Conservation (phyloP, 1,140 invertebrate species). For the Heliconius hewitsoni region DNA sequence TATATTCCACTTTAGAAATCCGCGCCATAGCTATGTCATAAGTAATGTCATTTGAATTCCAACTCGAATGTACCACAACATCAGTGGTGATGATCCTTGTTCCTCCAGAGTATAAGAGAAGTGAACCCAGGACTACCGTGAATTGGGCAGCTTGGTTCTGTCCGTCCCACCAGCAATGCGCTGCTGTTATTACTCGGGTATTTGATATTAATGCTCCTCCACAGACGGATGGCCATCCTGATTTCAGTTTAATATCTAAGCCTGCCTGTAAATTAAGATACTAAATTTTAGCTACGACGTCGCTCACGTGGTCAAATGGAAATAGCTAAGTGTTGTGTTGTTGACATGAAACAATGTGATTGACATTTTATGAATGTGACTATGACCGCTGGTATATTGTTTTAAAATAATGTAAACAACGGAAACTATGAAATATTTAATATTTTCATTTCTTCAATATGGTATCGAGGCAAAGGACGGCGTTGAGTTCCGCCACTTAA, state of each 20-base stretch:
- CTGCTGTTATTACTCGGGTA: slow-evolving; percentile 78
- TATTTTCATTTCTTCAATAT: too few species aligned
- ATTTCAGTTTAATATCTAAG: slow-evolving; percentile 51
- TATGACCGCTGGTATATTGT: too few species aligned
- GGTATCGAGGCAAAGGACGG: too few species aligned
- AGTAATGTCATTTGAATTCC: slow-evolving; percentile 64
- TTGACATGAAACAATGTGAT: too few species aligned
- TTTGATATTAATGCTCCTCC: slow-evolving; percentile 81
- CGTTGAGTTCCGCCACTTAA: too few species aligned
- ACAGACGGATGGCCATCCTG: slow-evolving; percentile 66
- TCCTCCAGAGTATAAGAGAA: slow-evolving; percentile 63
- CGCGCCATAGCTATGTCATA: slow-evolving; percentile 81
- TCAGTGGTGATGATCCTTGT: slow-evolving; percentile 56
- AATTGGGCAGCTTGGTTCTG: slow-evolving; percentile 53
- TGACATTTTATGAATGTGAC: too few species aligned
- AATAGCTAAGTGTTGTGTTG: too few species aligned
- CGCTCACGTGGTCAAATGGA: too few species aligned
- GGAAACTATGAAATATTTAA: too few species aligned
- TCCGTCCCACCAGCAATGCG: slow-evolving; percentile 79
- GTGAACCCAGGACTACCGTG: slow-evolving; percentile 62
- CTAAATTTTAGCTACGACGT: too few species aligned
- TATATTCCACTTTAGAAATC: slow-evolving; percentile 60
- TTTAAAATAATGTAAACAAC: too few species aligned
- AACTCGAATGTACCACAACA: slow-evolving; percentile 71
- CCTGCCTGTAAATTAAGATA: slow-evolving; percentile 49